Evolutionary conservation across 2,888 invertebrate genomes (phyloP), one percentile per base, ranked within the genome.

Genomic region (Germaria angustata): DNA sequence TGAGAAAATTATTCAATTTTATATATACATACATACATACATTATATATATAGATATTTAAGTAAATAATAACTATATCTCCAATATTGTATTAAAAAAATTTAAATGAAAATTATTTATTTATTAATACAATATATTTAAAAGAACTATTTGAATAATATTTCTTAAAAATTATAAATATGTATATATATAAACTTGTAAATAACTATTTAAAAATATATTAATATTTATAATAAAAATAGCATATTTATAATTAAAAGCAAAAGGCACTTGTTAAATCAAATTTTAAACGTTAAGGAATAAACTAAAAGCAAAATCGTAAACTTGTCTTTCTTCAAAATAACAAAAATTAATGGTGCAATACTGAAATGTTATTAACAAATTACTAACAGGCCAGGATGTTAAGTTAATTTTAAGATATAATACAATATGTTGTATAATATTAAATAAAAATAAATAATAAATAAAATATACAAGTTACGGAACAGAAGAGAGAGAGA

Each of bases 1-100:
- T 87, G 85, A 87, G 32, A 61, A 51, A 59, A 68, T 55, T 68
- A 34, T 69, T 34, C 87, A 88, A 87, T 86, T 80, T 87, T 85
- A 87, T 81, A 86, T 86, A 84, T 85, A 44, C n/a, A n/a, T n/a
- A n/a, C n/a, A n/a, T n/a, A n/a, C n/a, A n/a, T n/a, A 28, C 28
- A 28, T 28, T 28, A 28, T 28, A 6, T 28, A n/a, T n/a, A n/a
- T n/a, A n/a, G n/a, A n/a, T 28, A 73, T 53, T 24, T 49, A 44
- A 73, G 20, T 59, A 55, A 69, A 69, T 63, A 34, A 69, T 69
- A 24, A 61, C 24, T 73, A 61, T 75, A 66, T 65, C 49, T 57
- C 39, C 34, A 46, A 49, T 68, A 73, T 63, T 49, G 17, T 36
- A 51, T 41, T 22, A 24, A 59, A 9, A 28, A 69, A 24, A n/a